Conservation (phyloP, 2,888 invertebrate species). For the Heliconius ismenius region DNA sequence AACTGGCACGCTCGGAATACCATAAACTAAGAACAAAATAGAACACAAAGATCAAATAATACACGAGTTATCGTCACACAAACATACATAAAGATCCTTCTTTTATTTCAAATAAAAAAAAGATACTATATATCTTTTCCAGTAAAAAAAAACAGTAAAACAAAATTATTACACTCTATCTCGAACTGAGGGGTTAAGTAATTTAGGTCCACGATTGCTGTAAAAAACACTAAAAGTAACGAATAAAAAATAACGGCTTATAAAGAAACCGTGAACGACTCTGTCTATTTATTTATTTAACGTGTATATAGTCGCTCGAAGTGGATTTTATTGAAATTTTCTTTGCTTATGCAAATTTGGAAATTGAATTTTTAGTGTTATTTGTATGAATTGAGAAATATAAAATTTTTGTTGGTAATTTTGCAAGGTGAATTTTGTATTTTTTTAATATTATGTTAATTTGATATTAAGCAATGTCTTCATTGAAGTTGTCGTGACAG, state of each 20-base stretch:
- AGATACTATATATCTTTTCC: background rate
- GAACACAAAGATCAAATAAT: background rate
- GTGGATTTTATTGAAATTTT: constrained; percentile 23
- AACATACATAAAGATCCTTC: background rate
- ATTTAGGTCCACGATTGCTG: constrained; percentile 3
- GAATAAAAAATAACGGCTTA: constrained; percentile 25
- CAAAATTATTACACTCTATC: constrained; percentile 11
- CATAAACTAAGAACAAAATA: background rate
- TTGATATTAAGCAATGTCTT: background rate
- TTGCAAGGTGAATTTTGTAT: background rate
- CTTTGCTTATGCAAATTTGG: constrained; percentile 20
- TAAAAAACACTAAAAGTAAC: constrained; percentile 15
- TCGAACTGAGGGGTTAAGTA: constrained; percentile 15
- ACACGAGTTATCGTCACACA: background rate
- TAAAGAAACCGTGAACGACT: constrained; percentile 24
- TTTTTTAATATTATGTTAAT: background rate
- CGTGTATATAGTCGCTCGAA: constrained; percentile 20
- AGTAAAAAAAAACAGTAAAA: constrained; percentile 7
- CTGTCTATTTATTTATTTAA: constrained; percentile 39
- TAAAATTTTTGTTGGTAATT: background rate
- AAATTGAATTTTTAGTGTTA: constrained; percentile 2
- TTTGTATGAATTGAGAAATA: background rate
- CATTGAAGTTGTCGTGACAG: no score
- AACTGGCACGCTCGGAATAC: no score
- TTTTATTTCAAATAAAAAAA: background rate